Evolutionary conservation across 2,888 invertebrate genomes (phyloP).

Genomic region (Sesia bembeciformis): DNA sequence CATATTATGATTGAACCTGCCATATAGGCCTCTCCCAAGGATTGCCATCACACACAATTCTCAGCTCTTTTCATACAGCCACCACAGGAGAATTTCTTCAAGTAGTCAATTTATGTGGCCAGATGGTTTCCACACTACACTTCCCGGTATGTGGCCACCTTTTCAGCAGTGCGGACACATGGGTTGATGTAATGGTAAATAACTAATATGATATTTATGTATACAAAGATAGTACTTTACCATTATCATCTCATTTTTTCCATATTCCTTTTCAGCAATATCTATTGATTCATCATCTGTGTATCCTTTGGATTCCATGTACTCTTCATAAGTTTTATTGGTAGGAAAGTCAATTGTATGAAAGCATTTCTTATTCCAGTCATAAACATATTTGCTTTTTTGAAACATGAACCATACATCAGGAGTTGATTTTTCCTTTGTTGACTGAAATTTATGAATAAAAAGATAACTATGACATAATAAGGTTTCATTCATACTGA

Average conservation of each 20-base stretch:
- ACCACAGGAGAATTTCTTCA: no score
- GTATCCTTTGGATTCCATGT: conserved; percentile 90
- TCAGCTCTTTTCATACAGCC: no score
- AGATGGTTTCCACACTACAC: no score
- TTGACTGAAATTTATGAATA: conserved; percentile 27
- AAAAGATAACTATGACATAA: not conserved
- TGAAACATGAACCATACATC: conserved; percentile 95
- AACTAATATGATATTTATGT: no score
- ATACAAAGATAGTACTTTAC: conserved; percentile 56
- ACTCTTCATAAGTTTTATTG: conserved; percentile 79
- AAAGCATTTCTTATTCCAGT: conserved; percentile 87
- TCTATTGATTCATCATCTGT: conserved; percentile 86
- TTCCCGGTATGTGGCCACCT: no score
- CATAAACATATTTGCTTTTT: conserved; percentile 97
- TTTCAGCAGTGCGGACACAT: no score
- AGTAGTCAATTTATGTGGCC: no score
- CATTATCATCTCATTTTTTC: conserved; percentile 89
- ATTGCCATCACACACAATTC: no score
- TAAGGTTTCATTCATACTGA: not conserved
- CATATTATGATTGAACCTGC: no score
- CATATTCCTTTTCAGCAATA: conserved; percentile 86
- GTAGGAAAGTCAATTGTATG: conserved; percentile 89
- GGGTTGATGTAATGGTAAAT: no score
- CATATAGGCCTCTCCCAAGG: no score
- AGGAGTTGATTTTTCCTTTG: conserved; percentile 54